Base-by-base conservation (phyloP, 1,140 invertebrate genomes). In the Pectinophora gossypiella region DNA sequence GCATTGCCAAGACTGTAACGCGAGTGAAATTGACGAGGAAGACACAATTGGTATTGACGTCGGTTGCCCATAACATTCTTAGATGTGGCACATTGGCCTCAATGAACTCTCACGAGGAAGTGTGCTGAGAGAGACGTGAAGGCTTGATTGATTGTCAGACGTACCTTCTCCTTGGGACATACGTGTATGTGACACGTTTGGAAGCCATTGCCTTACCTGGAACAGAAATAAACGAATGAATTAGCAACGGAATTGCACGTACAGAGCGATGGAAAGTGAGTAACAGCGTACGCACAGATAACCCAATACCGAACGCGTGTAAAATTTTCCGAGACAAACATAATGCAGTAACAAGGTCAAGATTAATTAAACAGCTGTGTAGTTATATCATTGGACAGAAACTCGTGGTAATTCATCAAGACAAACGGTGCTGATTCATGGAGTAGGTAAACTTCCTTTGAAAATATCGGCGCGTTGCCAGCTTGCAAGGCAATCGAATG, bases 131-230 rank as follows among this genome's bases (percentile, higher is more conserved):
- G 49, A 61, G 21, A 47, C 48, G 35, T 52, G 45, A 50, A 53
- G 40, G 46, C 38, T 69, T 76, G 69, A 75, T 71, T 64, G 63
- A 79, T 72, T 56, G 65, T 55, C 49, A 42, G 50, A 75, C 78
- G 46, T 83, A 79, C 81, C 81, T 85, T 63, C 66, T 59, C 56
- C 49, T 75, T 32, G 58, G 46, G 48, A 70, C 71, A 68, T 64
- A 54, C 57, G 74, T 75, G 68, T 64, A 54, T 59, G 74, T 75
- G 68, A 70, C 72, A 55, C 75, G 76, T 69, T 76, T 81, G 56
- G 77, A 78, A 83, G 76, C 70, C 81, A 83, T 83, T 72, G 72
- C 64, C 79, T 82, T 85, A 85, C 82, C 82, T 85, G 82, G 62
- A 85, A 85, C 63, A 78, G 61, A 72, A 40, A 40, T 16, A 40